Percentiles rank a stretch among this genome's conserved stretches.
Evolutionary conservation across 2,797 vertebrate genomes (phyloP).

Genomic region (Sardinella longiceps): DNA sequence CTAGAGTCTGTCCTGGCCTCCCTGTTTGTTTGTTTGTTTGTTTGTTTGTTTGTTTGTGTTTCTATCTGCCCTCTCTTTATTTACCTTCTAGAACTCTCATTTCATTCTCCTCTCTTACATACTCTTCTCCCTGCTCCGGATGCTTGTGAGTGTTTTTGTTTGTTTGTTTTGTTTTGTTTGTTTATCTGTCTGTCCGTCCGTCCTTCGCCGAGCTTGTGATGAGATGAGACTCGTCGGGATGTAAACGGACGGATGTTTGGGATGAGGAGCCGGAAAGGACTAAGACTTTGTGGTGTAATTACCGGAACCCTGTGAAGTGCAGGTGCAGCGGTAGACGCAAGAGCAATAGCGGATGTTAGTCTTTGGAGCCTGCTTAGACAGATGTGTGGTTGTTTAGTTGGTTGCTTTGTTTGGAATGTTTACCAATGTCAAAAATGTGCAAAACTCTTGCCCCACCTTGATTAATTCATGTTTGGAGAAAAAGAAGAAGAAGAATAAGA

Average conservation of each 20-base stretch:
- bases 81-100: not conserved
- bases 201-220: not conserved
- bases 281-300: not conserved
- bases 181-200: too few relatives aligned
- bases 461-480: not conserved
- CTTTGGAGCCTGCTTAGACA: not conserved
- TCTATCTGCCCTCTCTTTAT: conserved; percentile 36
- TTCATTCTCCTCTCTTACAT: not conserved
- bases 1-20: conserved; percentile 37
- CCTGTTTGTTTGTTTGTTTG: too few relatives aligned
- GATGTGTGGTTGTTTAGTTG: not conserved
- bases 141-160: not conserved
- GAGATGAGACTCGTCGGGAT: not conserved
- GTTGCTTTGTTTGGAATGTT: conserved; percentile 41
- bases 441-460: conserved; percentile 21
- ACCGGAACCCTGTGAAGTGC: not conserved
- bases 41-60: too few relatives aligned
- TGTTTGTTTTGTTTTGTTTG: too few relatives aligned
- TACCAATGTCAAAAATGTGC: conserved; percentile 33
- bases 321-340: not conserved
- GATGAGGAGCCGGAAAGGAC: not conserved
- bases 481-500: conserved; percentile 29
- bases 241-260: not conserved
- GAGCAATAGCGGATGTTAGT: not conserved
- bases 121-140: not conserved